A percentile compares a stretch with the other conserved stretches of the same genome.
phyloP scores from a whole-genome alignment of 2,888 invertebrate species.

The Cyrtodaria siliqua region DNA sequence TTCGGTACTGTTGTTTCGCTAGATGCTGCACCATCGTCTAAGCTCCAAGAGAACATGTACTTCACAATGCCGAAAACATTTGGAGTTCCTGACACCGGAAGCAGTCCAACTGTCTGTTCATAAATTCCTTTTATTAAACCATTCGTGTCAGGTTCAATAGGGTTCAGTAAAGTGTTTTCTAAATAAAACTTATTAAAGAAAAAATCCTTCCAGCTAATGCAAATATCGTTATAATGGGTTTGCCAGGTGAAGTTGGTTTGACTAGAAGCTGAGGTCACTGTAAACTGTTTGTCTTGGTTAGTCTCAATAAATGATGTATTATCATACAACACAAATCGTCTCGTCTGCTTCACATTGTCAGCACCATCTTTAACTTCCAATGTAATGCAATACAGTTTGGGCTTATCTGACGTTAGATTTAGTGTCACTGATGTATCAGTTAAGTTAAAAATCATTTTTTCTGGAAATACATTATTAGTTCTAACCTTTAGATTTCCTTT shows the following conservation, averaged over 20 bases:
- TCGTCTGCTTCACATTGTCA: constrained; percentile 41
- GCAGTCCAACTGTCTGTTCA: constrained; percentile 54
- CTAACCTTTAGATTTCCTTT: constrained; percentile 8
- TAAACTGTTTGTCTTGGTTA: constrained; percentile 9
- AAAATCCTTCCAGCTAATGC: constrained; percentile 56
- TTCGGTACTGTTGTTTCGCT: constrained; percentile 31
- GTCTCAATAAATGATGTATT: constrained; percentile 41
- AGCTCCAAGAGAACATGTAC: constrained; percentile 44
- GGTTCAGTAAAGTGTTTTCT: constrained; percentile 30
- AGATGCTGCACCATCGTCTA: constrained; percentile 18
- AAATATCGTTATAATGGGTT: constrained; percentile 44
- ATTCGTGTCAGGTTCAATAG: constrained; percentile 43
- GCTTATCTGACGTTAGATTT: constrained; percentile 8
- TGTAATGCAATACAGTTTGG: constrained; percentile 49
- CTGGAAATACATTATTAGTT: background rate
- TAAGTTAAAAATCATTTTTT: background rate
- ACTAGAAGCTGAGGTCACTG: constrained; percentile 41
- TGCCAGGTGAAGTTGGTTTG: constrained; percentile 61
- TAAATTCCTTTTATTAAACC: constrained; percentile 54
- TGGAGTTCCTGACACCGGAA: constrained; percentile 63
- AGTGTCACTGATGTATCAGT: background rate
- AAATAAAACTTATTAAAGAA: constrained; percentile 49
- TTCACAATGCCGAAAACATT: constrained; percentile 60
- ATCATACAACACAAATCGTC: constrained; percentile 60
- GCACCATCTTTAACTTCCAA: constrained; percentile 54